A percentile compares a stretch with the other conserved stretches of the same genome.
These are phyloP conservation scores for Sinohyriopsis cumingii DNA, from an alignment of 2,888 invertebrate species.

Conservation along the genomic window DNA sequence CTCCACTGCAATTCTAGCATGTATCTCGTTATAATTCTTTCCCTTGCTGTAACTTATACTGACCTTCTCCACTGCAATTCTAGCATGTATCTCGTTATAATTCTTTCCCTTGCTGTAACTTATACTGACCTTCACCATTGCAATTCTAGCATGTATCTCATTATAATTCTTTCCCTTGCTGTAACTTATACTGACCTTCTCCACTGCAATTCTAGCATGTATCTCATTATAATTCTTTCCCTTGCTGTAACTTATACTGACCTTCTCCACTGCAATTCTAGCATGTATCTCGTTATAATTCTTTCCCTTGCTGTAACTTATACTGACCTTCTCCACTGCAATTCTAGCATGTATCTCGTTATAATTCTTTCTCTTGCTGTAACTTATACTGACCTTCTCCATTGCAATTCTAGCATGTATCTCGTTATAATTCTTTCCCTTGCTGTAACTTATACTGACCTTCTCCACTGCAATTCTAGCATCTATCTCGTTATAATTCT, in stretches of 20 bases:
- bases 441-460: constrained; percentile 54
- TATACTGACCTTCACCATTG: constrained; percentile 85
- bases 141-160: constrained; percentile 98
- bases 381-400: constrained; percentile 79
- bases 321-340: constrained; percentile 86
- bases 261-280: constrained; percentile 94
- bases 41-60: constrained; percentile 11
- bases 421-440: too few relatives aligned
- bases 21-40: too few relatives aligned
- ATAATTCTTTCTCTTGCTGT: too few relatives aligned
- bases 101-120: too few relatives aligned
- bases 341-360: constrained; percentile 99
- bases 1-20: constrained; percentile 97
- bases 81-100: constrained; percentile 99
- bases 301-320: too few relatives aligned
- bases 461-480: constrained; percentile 97
- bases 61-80: constrained; percentile 93
- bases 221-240: too few relatives aligned
- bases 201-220: constrained; percentile 96
- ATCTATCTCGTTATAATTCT: constrained; percentile 99
- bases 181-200: constrained; percentile 77
- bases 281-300: constrained; percentile 99
- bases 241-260: constrained; percentile 33
- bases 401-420: constrained; percentile 98
- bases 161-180: too few relatives aligned